phyloP scores from a whole-genome alignment of 92 coral and sea anemone genomes.

The Diadumene lineata region DNA sequence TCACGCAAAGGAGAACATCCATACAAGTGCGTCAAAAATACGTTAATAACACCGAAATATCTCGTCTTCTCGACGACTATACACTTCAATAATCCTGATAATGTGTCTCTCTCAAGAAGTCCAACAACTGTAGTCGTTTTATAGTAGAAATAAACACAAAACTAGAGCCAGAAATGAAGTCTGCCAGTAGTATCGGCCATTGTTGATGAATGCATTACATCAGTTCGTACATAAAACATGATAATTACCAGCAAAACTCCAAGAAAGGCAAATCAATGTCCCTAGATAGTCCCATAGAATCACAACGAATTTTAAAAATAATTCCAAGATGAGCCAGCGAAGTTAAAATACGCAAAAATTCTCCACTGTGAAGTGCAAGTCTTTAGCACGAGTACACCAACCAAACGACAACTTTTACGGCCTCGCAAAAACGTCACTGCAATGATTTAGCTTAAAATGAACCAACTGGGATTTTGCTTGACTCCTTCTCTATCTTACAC shows the following conservation, averaged over 20 bases:
- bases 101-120: constrained; percentile 39
- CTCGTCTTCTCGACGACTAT: constrained; percentile 37
- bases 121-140: constrained; percentile 32
- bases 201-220: constrained; percentile 86
- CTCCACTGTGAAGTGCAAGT: constrained; percentile 61
- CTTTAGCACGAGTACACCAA: constrained; percentile 60
- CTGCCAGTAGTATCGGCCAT: constrained; percentile 85
- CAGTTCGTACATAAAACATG: constrained; percentile 68
- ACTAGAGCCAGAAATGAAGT: constrained; percentile 72
- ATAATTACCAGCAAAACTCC: constrained; percentile 85
- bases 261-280: constrained; percentile 70
- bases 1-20: constrained; percentile 80
- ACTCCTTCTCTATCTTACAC: constrained; percentile 1
- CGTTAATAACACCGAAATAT: constrained; percentile 44
- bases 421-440: constrained; percentile 60
- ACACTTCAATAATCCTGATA: constrained; percentile 45
- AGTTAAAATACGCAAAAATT: constrained; percentile 50
- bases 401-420: constrained; percentile 36
- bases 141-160: constrained; percentile 61
- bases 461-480: constrained; percentile 11
- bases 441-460: constrained; percentile 15
- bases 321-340: constrained; percentile 38
- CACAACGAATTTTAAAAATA: constrained; percentile 40
- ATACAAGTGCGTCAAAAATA: constrained; percentile 75
- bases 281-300: constrained; percentile 63